These are phyloP conservation scores for Apis cerana DNA, from an alignment of 1,140 invertebrate genomes.

Conservation along the genomic window DNA sequence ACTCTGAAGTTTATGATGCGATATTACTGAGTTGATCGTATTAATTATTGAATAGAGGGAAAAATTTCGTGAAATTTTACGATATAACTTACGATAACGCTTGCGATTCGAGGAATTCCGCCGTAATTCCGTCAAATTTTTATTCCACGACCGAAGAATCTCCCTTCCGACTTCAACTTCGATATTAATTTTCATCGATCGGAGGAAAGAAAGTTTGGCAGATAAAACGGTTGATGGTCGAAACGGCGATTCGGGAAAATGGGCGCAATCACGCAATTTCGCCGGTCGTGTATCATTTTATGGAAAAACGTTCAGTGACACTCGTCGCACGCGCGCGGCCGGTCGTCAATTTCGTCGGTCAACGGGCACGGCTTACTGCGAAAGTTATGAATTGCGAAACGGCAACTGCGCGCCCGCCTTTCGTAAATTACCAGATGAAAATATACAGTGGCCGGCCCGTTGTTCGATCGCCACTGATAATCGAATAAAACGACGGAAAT, in stretches of 20 bases:
- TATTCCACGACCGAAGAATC: too few species aligned
- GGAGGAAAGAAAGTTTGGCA: background rate
- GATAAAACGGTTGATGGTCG: background rate
- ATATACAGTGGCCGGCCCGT: background rate
- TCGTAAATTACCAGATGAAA: constrained; percentile 40
- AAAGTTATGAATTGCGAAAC: constrained; percentile 38
- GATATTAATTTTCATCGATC: too few species aligned
- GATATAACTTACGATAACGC: too few species aligned
- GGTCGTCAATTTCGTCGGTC: constrained; percentile 33
- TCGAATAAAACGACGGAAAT: constrained; percentile 46
- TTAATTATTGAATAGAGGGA: too few species aligned
- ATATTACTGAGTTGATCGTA: too few species aligned
- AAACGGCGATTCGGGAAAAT: background rate
- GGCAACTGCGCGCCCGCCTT: background rate
- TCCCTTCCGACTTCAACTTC: too few species aligned
- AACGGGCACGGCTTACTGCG: background rate
- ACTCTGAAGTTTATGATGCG: too few species aligned
- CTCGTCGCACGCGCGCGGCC: constrained; percentile 5
- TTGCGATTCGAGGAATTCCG: too few species aligned
- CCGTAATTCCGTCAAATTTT: too few species aligned
- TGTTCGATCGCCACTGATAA: constrained; percentile 36
- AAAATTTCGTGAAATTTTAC: too few species aligned
- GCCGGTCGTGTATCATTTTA: constrained; percentile 32
- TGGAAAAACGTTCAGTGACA: constrained; percentile 42
- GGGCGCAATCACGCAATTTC: constrained; percentile 22